Conservation (phyloP, 2,113 vertebrate species). For the Sula dactylatra region DNA sequence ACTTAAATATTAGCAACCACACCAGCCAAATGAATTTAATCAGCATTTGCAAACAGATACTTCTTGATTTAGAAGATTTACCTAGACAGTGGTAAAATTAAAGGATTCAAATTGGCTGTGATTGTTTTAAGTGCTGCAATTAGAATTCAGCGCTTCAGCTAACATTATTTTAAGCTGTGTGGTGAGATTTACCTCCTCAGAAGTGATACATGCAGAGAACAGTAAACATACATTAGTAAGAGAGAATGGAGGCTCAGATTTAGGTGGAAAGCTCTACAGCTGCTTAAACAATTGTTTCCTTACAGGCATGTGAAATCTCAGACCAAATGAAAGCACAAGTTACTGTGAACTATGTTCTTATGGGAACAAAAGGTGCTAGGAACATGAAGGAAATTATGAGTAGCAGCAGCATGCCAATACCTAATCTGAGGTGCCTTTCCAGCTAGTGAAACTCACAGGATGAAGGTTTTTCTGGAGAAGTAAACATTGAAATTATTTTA, state of each 20-base stretch:
- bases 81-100: constrained; percentile 11
- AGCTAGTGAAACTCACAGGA: not conserved
- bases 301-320: not conserved
- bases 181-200: not conserved
- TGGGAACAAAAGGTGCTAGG: not conserved
- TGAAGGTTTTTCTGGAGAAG: not conserved
- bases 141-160: not conserved
- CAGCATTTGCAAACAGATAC: not conserved
- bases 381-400: not conserved
- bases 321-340: not conserved
- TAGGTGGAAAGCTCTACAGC: not conserved
- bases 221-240: not conserved
- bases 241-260: not conserved
- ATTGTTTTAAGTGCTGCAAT: not conserved
- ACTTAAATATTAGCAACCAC: not conserved
- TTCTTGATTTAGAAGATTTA: not conserved
- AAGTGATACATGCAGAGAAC: not conserved
- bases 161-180: not conserved
- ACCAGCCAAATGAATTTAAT: not conserved
- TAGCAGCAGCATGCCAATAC: not conserved
- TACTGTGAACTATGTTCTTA: not conserved
- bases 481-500: not conserved
- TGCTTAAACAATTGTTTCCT: not conserved
- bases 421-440: not conserved
- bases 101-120: not conserved